Evolutionary conservation across 2,888 invertebrate species (phyloP).

Genomic region (Adineta ricciae): DNA sequence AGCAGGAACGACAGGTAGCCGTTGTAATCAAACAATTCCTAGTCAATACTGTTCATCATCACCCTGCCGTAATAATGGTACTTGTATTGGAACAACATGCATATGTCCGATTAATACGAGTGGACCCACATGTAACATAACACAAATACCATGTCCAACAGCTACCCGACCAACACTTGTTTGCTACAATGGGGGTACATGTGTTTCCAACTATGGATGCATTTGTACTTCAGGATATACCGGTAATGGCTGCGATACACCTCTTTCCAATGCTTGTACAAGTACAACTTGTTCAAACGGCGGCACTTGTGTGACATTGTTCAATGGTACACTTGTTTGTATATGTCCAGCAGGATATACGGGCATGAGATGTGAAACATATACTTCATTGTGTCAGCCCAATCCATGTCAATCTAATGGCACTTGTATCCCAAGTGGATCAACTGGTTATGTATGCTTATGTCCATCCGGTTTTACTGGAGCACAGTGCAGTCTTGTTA

Average conservation of each 20-base stretch:
- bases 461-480: slow-evolving; percentile 31
- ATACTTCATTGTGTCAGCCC: not conserved
- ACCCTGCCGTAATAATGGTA: slow-evolving; percentile 26
- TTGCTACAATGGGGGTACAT: slow-evolving; percentile 28
- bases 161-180: slow-evolving; percentile 16
- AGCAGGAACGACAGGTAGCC: slow-evolving; percentile 19
- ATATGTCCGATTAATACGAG: slow-evolving; percentile 21
- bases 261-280: slow-evolving; percentile 7
- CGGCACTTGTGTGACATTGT: slow-evolving; percentile 21
- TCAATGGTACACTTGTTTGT: slow-evolving; percentile 21
- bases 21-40: slow-evolving; percentile 27
- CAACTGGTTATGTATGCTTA: slow-evolving; percentile 22
- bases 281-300: slow-evolving; percentile 25
- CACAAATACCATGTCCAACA: not conserved
- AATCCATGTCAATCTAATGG: slow-evolving; percentile 31
- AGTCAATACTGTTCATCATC: slow-evolving; percentile 23
- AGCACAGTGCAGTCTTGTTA: slow-evolving; percentile 21
- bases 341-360: slow-evolving; percentile 27
- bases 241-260: slow-evolving; percentile 15
- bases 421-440: slow-evolving; percentile 19
- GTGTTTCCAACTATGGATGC: slow-evolving; percentile 24
- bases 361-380: slow-evolving; percentile 7
- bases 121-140: not conserved
- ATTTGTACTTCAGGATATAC: slow-evolving; percentile 17
- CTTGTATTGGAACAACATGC: slow-evolving; percentile 26